phyloP scores from a whole-genome alignment of 2,888 invertebrate genomes.

The Cephus sareptanus region DNA sequence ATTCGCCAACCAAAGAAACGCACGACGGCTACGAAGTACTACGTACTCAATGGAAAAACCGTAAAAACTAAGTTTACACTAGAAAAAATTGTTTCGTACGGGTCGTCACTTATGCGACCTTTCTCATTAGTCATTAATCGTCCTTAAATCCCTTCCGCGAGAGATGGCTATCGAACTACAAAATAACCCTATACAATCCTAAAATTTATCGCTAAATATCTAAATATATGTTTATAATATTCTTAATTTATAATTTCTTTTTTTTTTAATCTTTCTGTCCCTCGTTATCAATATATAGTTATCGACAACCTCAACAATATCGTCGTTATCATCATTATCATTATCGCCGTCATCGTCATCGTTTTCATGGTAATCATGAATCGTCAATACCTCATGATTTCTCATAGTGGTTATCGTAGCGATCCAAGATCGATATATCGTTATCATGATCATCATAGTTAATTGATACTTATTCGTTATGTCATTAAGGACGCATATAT shows the following conservation, averaged over 20 bases:
- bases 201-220: conserved; percentile 23
- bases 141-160: conserved; percentile 10
- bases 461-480: not conserved
- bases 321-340: not conserved
- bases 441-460: not conserved
- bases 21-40: not conserved
- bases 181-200: conserved; percentile 31
- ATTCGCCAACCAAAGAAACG: not conserved
- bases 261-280: conserved; percentile 8
- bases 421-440: too few relatives aligned
- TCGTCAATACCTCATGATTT: too few relatives aligned
- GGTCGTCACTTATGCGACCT: not conserved
- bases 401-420: too few relatives aligned
- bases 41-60: not conserved
- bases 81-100: too few relatives aligned
- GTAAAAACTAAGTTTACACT: not conserved
- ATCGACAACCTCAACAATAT: too few relatives aligned
- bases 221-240: conserved; percentile 27
- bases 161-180: conserved; percentile 28
- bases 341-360: conserved; percentile 1
- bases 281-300: conserved; percentile 7
- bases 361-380: not conserved
- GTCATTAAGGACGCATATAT: not conserved
- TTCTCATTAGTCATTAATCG: not conserved
- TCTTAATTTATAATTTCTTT: conserved; percentile 12